A percentile compares a stretch with the other conserved stretches of the same genome.
These are phyloP conservation scores for Oxyura jamaicensis DNA, from an alignment of 2,113 vertebrate genomes.

Conservation along the genomic window DNA sequence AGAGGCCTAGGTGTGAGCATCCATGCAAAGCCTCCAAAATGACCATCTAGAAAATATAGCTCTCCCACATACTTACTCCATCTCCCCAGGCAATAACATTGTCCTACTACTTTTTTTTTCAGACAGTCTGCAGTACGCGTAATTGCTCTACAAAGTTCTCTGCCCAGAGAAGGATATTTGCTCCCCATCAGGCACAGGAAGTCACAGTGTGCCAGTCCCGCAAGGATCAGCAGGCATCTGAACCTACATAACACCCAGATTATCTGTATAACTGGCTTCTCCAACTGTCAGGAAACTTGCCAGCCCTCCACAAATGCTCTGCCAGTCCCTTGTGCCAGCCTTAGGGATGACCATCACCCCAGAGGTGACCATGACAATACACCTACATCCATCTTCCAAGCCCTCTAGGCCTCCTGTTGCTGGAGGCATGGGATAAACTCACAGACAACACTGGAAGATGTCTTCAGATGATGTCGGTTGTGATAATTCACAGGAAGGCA, in stretches of 20 bases:
- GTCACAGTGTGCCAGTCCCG: not conserved
- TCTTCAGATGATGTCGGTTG: not conserved
- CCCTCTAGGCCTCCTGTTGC: rapidly evolving
- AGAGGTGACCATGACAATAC: not conserved
- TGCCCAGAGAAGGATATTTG: not conserved
- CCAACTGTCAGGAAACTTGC: not conserved
- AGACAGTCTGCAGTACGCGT: not conserved
- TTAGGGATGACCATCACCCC: not conserved
- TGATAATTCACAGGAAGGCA: not conserved
- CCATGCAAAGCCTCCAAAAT: conserved; percentile 1
- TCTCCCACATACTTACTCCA: not conserved
- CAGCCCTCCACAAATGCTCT: not conserved
- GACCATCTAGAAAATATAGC: conserved; percentile 8
- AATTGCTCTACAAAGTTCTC: not conserved
- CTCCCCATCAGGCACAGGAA: not conserved
- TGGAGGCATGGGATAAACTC: not conserved
- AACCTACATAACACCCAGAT: not conserved
- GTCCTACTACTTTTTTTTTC: not conserved
- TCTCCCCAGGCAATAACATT: not conserved
- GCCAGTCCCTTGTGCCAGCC: not conserved
- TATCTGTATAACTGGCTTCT: not conserved
- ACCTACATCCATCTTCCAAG: not conserved
- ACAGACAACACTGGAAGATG: not conserved
- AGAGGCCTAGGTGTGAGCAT: not conserved
- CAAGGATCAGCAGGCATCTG: not conserved